Conservation (phyloP, 2,888 invertebrate genomes). For the Beris morrisii region DNA sequence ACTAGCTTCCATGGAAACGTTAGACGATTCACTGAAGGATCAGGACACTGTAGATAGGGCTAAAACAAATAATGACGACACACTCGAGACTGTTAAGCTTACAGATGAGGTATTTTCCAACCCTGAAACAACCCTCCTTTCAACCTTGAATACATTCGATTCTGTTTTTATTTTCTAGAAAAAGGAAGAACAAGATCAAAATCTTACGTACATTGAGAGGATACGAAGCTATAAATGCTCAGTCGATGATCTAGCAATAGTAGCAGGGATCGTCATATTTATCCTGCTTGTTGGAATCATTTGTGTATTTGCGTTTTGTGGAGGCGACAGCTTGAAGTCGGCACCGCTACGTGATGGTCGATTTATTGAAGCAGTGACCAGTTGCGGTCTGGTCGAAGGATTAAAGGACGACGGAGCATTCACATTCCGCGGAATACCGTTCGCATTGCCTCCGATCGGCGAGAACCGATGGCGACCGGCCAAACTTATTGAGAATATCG, state of each 20-base stretch:
- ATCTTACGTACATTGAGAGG: conserved; percentile 62
- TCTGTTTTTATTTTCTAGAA: conserved; percentile 37
- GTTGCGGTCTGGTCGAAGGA: conserved; percentile 80
- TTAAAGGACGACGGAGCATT: conserved; percentile 75
- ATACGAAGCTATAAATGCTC: conserved; percentile 69
- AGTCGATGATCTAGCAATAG: conserved; percentile 63
- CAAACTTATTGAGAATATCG: conserved; percentile 65
- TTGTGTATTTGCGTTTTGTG: conserved; percentile 64
- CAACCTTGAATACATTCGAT: background rate
- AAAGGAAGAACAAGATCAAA: conserved; percentile 47
- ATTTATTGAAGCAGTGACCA: conserved; percentile 71
- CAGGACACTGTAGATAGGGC: conserved; percentile 61
- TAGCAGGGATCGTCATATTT: conserved; percentile 63
- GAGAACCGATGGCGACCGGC: conserved; percentile 73
- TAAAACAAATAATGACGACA: conserved; percentile 62
- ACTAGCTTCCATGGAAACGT: conserved; percentile 79
- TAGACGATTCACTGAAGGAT: conserved; percentile 71
- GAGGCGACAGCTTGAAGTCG: conserved; percentile 61
- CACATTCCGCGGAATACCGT: conserved; percentile 81
- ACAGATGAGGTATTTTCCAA: conserved; percentile 47
- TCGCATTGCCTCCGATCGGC: conserved; percentile 72
- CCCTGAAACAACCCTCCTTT: conserved; percentile 14
- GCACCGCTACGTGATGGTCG: conserved; percentile 72
- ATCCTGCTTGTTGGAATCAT: conserved; percentile 66
- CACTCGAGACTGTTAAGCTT: conserved; percentile 72